A percentile compares a stretch with the other conserved stretches of the same genome.
Evolutionary conservation across 2,113 vertebrate genomes (phyloP).

Genomic region (Glaucidium brasilianum): DNA sequence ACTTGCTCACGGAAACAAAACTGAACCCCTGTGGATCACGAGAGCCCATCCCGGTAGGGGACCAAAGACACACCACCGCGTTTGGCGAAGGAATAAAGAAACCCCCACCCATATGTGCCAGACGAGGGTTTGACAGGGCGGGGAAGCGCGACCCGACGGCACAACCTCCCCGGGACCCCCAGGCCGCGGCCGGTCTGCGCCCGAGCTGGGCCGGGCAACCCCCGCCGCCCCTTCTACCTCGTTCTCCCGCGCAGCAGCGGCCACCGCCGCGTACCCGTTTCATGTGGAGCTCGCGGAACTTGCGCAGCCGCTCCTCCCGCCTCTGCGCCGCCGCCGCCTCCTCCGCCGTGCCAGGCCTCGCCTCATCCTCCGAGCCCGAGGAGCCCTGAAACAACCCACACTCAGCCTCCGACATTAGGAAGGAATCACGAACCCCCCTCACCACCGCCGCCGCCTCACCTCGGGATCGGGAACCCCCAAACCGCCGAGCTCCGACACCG

Average conservation of each 20-base stretch:
- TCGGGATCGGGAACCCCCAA: background rate
- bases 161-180: background rate
- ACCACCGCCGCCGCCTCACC: background rate
- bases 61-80: rapidly evolving
- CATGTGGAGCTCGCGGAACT: constrained; percentile 90
- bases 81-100: no score
- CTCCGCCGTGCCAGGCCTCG: background rate
- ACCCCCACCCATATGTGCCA: rapidly evolving
- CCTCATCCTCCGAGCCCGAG: constrained; percentile 22
- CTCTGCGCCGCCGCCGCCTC: constrained; percentile 71
- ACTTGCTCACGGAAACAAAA: rapidly evolving
- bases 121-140: no score
- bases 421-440: rapidly evolving
- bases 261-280: constrained; percentile 78
- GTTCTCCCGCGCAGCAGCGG: background rate
- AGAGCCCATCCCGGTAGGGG: rapidly evolving
- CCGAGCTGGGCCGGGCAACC: background rate
- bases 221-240: background rate
- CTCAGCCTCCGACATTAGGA: background rate
- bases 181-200: no score
- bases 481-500: background rate
- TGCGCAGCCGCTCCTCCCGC: constrained; percentile 84
- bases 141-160: no score
- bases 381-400: background rate
- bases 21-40: rapidly evolving